Conservation (phyloP, 2,888 invertebrate genomes). For the Netelia virgata region DNA sequence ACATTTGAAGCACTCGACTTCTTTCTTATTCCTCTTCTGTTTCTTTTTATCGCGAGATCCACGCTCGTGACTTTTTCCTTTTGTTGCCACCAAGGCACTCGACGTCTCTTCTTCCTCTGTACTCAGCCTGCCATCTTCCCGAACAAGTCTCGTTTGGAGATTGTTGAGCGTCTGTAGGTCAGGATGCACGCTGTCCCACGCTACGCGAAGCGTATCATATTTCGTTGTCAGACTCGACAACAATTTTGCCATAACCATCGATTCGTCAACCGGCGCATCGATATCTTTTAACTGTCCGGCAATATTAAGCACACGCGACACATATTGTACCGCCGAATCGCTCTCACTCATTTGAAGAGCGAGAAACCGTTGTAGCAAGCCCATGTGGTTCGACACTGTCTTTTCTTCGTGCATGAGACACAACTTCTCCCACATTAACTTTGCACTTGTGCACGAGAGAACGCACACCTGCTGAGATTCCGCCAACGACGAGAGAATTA, state of each 20-base stretch:
- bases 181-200: slow-evolving; percentile 27
- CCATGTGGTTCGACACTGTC: slow-evolving; percentile 1
- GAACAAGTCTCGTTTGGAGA: slow-evolving; percentile 16
- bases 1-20: slow-evolving; percentile 24
- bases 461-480: slow-evolving; percentile 42
- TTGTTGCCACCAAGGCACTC: slow-evolving; percentile 47
- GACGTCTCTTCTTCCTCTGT: slow-evolving; percentile 30
- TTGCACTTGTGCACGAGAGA: slow-evolving; percentile 24
- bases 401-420: slow-evolving; percentile 22
- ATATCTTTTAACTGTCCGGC: slow-evolving; percentile 11
- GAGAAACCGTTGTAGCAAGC: slow-evolving; percentile 7
- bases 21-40: background rate
- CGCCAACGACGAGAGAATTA: slow-evolving; percentile 58
- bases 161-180: slow-evolving; percentile 9
- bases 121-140: background rate
- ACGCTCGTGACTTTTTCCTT: background rate
- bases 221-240: slow-evolving; percentile 10
- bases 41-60: background rate
- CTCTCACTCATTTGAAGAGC: background rate
- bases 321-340: slow-evolving; percentile 18
- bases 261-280: background rate
- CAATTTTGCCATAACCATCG: slow-evolving; percentile 9
- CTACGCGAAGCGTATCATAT: background rate
- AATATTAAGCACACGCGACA: slow-evolving; percentile 14
- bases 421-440: slow-evolving; percentile 30